Conservation (phyloP, 2,888 invertebrate genomes). For the Neocrepidodera transversa region DNA sequence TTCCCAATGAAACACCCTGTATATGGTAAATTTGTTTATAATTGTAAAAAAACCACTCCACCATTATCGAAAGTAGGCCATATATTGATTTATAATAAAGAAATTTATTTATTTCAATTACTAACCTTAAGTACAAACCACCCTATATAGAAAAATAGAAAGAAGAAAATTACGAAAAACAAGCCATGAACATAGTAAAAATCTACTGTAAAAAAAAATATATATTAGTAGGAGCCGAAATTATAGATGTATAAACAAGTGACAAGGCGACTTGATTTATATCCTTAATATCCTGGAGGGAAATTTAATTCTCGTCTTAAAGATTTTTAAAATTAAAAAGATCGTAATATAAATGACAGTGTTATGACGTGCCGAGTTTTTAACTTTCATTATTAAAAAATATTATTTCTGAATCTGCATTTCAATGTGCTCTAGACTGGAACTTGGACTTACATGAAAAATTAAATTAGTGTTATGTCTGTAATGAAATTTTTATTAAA, state of each 20-base stretch:
- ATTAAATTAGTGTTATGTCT: slow-evolving; percentile 38
- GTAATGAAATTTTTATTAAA: slow-evolving; percentile 35
- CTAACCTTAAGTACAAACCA: too few species aligned
- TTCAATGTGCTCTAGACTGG: slow-evolving; percentile 46
- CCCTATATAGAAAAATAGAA: too few species aligned
- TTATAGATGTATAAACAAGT: slow-evolving; percentile 55
- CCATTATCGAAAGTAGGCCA: too few species aligned
- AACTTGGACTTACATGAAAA: slow-evolving; percentile 39
- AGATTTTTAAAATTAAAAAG: slow-evolving; percentile 58
- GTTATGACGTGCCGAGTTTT: slow-evolving; percentile 56
- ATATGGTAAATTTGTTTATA: too few species aligned
- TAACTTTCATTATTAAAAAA: slow-evolving; percentile 58
- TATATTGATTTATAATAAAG: too few species aligned
- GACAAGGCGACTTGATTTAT: slow-evolving; percentile 56
- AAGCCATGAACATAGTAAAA: too few species aligned
- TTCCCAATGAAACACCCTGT: too few species aligned
- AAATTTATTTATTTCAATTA: too few species aligned
- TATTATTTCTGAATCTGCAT: slow-evolving; percentile 55
- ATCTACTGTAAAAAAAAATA: too few species aligned
- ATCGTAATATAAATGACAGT: slow-evolving; percentile 58
- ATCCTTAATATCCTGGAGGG: slow-evolving; percentile 57
- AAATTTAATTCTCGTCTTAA: slow-evolving; percentile 56
- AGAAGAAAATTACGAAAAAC: too few species aligned
- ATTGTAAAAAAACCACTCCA: too few species aligned
- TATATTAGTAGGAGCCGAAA: too few species aligned